Evolutionary conservation across 2,113 vertebrate genomes (phyloP), one percentile per base, ranked within the genome.

Genomic region (Erpornis zantholeuca): DNA sequence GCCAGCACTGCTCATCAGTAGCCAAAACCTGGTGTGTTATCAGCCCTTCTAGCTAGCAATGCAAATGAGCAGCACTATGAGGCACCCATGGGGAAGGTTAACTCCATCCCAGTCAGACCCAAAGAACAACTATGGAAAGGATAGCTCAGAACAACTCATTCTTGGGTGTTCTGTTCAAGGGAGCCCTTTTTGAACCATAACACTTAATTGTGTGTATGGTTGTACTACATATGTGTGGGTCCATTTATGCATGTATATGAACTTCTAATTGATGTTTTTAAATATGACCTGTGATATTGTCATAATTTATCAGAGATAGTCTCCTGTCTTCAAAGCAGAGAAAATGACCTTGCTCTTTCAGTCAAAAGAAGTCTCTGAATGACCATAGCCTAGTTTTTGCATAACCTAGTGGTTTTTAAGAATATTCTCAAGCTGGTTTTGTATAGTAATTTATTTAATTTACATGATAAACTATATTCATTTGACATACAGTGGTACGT

Each of bases 141-240:
- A 18, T 33, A 69, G 27, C 31, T 72, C 23, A 81, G 31, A 68
- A 4, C 24, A 20, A 21, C 4, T 14, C 25, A 36, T 45, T 42
- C 17, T 65, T 28, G 6, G 35, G 12, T 29, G 10, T 57, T 49
- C 35, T 40, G 5, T 36, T 64, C 6, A 5, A 53, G 28, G 15
- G 15, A 53, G 11, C 24, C 28, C 14, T 73, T 73, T 69, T 5
- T 56, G 18, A 82, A 21, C 4, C 7, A 9, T 15, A 35, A 33
- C 1, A 3, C 15, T 16, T n/a, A 20, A 64, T 33, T 53, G 2
- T 42, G 2, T 66, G 2, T 20, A 3, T 40, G 10, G 56, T 71
- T 79, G 9, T 44, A 38, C 5, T 33, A 5, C 14, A 22, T 21
- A 10, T 23, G 2, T 10, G 22, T 22, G 15, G 16, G 12, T 57